Evolutionary conservation across 1,140 invertebrate species (phyloP), one percentile per base, ranked within the genome.

Genomic region (Aphelinus atriplicis): DNA sequence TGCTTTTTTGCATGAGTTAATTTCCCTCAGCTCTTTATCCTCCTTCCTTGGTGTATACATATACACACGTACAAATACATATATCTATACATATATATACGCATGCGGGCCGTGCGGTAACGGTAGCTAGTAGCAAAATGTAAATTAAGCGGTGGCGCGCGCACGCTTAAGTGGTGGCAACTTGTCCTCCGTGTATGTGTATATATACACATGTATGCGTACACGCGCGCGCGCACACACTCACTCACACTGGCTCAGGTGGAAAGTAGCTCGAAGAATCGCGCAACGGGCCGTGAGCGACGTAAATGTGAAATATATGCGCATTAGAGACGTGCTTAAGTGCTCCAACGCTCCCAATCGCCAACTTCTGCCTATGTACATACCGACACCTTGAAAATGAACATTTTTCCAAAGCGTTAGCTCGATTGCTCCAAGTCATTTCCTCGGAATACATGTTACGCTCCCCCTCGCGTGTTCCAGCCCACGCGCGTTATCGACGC

Each of bases 61-160:
- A 26, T 26, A 26, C 26, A 26, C 26, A 26, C 26, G 26, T 26
- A 26, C 26, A 26, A 26, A 26, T 26, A 26, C 26, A 26, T 26
- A 26, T 26, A 26, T 26, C 26, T 26, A 26, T 26, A 26, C 26
- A 26, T 26, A 26, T 26, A 26, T 26, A 26, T 26, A 26, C 42
- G 9, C 56, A n/a, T 55, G 75, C 64, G 78, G 26, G 26, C 26
- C 45, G 76, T 43, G 63, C 75, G 26, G 77, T 82, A 84, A 83
- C 83, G 82, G 81, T 81, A 83, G 82, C 71, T 67, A 10, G 43
- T 4, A n/a, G 50, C 61, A 64, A 71, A 67, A 67, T 73, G 55
- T 53, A 61, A 73, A 73, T 67, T 26, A 26, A 26, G 26, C 26
- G 26, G 64, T 43, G 46, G 7, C 51, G 9, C 55, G n/a, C 50